Evolutionary conservation across 2,888 invertebrate genomes (phyloP).

Genomic region (Orchesella flavescens): DNA sequence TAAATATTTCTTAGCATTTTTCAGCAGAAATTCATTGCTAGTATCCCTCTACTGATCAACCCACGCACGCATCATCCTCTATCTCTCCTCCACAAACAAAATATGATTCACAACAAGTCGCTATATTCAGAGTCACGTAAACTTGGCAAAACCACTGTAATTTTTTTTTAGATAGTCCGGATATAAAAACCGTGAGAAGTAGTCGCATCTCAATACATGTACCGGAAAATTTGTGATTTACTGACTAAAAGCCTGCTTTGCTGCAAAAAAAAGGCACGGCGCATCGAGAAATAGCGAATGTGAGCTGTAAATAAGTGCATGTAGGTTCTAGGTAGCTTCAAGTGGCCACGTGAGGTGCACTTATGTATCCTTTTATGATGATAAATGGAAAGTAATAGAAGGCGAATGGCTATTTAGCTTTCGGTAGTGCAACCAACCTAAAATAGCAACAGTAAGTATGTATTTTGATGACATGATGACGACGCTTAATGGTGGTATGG

Average conservation of each 20-base stretch:
- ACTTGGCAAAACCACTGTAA: background rate
- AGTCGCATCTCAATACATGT: slow-evolving; percentile 35
- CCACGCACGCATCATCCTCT: background rate
- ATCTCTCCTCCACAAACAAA: background rate
- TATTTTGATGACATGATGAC: too few relatives aligned
- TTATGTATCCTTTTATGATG: too few relatives aligned
- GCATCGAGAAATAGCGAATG: background rate
- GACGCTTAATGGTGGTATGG: too few relatives aligned
- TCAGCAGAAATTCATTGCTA: background rate
- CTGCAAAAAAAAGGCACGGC: background rate
- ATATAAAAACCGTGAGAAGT: background rate
- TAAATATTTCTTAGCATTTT: background rate
- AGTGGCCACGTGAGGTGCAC: background rate
- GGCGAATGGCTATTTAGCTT: too few relatives aligned
- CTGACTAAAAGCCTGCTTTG: background rate
- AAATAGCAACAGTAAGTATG: too few relatives aligned
- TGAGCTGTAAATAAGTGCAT: background rate
- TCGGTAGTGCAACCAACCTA: too few relatives aligned
- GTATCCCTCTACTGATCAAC: background rate
- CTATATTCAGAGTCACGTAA: background rate
- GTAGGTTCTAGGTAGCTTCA: background rate
- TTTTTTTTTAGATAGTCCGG: background rate
- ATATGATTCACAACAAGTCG: slow-evolving; percentile 18
- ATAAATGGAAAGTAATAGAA: too few relatives aligned
- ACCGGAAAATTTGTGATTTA: slow-evolving; percentile 58